phyloP scores from a whole-genome alignment of 2,113 vertebrate species.

The Willisornis vidua region DNA sequence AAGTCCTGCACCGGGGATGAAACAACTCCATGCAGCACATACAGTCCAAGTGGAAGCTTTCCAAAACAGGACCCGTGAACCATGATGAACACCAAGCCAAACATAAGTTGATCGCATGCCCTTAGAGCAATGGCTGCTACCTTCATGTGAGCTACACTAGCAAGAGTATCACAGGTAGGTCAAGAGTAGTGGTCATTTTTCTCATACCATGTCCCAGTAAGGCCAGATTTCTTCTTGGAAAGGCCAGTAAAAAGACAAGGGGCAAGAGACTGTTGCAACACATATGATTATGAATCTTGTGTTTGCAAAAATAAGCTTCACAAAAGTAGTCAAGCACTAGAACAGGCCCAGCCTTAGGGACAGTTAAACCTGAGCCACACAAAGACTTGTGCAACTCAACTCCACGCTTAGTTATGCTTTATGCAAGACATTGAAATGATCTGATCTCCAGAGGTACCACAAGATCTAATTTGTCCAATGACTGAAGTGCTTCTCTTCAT shows the following conservation, averaged over 20 bases:
- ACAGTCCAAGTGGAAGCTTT: not conserved
- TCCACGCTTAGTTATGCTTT: not conserved
- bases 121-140: not conserved
- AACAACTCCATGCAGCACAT: not conserved
- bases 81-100: not conserved
- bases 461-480: not conserved
- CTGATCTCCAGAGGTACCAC: not conserved
- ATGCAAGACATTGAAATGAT: not conserved
- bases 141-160: not conserved
- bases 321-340: not conserved
- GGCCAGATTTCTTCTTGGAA: not conserved
- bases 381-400: not conserved
- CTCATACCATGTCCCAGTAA: not conserved
- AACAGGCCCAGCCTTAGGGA: not conserved
- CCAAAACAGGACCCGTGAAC: not conserved
- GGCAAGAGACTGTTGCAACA: not conserved
- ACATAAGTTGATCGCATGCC: rapidly evolving
- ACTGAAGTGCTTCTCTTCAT: not conserved
- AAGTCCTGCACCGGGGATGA: not conserved
- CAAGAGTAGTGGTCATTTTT: not conserved
- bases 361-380: not conserved
- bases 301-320: not conserved
- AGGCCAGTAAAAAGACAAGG: not conserved
- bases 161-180: not conserved
- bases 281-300: not conserved